Base-by-base conservation (phyloP, 2,888 invertebrate species). In the Chorisops tibialis region DNA sequence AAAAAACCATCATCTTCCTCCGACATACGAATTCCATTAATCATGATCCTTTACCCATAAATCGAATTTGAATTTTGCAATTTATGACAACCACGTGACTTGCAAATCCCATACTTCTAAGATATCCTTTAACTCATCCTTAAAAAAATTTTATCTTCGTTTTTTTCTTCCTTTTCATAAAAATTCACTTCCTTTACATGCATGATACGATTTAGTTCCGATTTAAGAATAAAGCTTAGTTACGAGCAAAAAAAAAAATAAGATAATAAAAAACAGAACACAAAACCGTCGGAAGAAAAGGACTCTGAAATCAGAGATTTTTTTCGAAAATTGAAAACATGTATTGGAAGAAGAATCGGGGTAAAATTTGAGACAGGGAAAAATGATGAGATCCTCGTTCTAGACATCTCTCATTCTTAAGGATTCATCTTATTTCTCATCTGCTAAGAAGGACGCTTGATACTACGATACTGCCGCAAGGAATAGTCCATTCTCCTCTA, bases 61-160 rank as follows among this genome's bases (percentile, higher is more conserved):
- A 67, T 66, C 65, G 65, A 59, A 69, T 68, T 68, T 66, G 68
- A 66, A 69, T 69, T 68, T 69, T 54, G 67, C 65, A 67, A 69
- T 69, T 68, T 69, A 69, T 69, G 66, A 62, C 65, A 64, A 66
- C 66, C 67, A 68, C 67, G 69, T 69, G 69, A 69, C 68, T 69
- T 67, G 69, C 68, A 68, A 65, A 24, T 54, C 22, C 14, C 54
- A 30, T 43, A n/a, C 43, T 12, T 18, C 16, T 50, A 9, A 9
- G 16, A 9, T 19, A 19, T 47, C 18, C 18, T 19, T 18, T 19
- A 47, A 9, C 16, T 47, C 19, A 6, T 19, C 14, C 12, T 1
- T 47, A 47, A 16, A 41, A 6, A 18, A 30, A 30, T 9, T 30
- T 30, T 43, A n/a, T 43, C 11, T 43, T 7, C 1, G 43, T 43